phyloP scores from a whole-genome alignment of 2,797 vertebrate species.

The Scleropages formosus region DNA sequence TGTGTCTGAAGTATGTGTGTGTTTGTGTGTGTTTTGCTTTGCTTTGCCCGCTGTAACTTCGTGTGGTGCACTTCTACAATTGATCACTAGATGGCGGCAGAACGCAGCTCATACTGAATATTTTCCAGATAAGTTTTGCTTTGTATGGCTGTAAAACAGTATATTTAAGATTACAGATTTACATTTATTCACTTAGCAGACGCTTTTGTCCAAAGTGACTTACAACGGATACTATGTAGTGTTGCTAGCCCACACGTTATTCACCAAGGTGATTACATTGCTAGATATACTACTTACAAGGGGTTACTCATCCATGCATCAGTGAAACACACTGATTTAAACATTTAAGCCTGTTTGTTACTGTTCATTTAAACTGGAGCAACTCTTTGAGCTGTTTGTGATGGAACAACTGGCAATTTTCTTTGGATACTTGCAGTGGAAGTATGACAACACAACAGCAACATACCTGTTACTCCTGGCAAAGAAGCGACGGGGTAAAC shows the following conservation, averaged over 20 bases:
- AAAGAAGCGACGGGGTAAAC: slow-evolving; percentile 82
- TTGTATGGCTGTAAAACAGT: background rate
- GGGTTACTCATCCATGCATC: too few relatives aligned
- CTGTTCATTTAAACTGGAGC: slow-evolving; percentile 13
- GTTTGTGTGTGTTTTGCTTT: too few relatives aligned
- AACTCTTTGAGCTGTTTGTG: slow-evolving; percentile 3
- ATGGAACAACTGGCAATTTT: background rate
- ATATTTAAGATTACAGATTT: background rate
- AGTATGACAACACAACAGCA: slow-evolving; percentile 84
- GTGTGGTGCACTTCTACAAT: too few relatives aligned
- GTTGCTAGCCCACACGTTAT: too few relatives aligned
- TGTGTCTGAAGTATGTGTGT: slow-evolving; percentile 76
- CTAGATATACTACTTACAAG: too few relatives aligned
- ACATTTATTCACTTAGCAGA: too few relatives aligned
- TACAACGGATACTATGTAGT: too few relatives aligned
- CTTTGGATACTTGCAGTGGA: slow-evolving; percentile 72
- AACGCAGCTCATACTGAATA: background rate
- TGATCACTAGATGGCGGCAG: slow-evolving; percentile 44
- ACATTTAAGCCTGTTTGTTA: too few relatives aligned
- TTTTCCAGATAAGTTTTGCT: background rate
- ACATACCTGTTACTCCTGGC: slow-evolving; percentile 87
- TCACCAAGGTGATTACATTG: too few relatives aligned
- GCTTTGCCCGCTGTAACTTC: background rate
- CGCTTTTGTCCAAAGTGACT: too few relatives aligned
- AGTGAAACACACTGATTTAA: too few relatives aligned